Percentiles rank a stretch among this genome's conserved stretches.
Conservation (phyloP, 1,140 invertebrate genomes). For the Euborellia annulipes region DNA sequence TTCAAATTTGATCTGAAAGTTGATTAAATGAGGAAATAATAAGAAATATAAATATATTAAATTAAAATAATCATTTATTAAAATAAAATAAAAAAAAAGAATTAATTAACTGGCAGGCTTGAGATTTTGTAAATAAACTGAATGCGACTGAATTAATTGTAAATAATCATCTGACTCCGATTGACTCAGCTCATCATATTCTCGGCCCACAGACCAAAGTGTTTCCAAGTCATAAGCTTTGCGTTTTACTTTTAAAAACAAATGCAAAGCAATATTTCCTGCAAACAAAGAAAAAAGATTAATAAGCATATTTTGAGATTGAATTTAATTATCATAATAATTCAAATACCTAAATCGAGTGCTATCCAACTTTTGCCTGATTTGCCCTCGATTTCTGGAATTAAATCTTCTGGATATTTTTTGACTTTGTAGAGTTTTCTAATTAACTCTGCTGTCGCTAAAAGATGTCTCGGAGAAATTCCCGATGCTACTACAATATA, state of each 20-base stretch:
- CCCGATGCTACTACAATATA: constrained; percentile 65
- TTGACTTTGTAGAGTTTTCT: constrained; percentile 66
- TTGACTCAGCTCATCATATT: constrained; percentile 58
- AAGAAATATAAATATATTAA: no score
- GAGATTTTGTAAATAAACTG: constrained; percentile 39
- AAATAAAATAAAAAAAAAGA: background rate
- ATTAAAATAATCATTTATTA: background rate
- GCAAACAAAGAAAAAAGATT: constrained; percentile 20
- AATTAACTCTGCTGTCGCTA: constrained; percentile 57
- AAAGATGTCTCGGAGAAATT: constrained; percentile 54
- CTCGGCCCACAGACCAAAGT: constrained; percentile 68
- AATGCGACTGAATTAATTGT: constrained; percentile 44
- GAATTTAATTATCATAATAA: constrained; percentile 2
- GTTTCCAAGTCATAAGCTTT: constrained; percentile 73
- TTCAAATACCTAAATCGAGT: constrained; percentile 61
- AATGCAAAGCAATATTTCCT: constrained; percentile 83
- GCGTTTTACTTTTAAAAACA: constrained; percentile 56
- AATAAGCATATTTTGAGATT: constrained; percentile 6
- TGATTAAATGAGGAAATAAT: no score
- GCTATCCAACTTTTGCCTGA: constrained; percentile 68
- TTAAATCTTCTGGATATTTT: constrained; percentile 38
- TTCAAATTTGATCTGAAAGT: no score
- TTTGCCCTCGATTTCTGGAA: constrained; percentile 63
- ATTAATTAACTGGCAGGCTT: constrained; percentile 27
- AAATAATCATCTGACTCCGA: constrained; percentile 35